Percentiles rank a stretch among this genome's conserved stretches.
These are phyloP conservation scores for Maccullochella peelii DNA, from an alignment of 2,113 vertebrate species.

Conservation along the genomic window DNA sequence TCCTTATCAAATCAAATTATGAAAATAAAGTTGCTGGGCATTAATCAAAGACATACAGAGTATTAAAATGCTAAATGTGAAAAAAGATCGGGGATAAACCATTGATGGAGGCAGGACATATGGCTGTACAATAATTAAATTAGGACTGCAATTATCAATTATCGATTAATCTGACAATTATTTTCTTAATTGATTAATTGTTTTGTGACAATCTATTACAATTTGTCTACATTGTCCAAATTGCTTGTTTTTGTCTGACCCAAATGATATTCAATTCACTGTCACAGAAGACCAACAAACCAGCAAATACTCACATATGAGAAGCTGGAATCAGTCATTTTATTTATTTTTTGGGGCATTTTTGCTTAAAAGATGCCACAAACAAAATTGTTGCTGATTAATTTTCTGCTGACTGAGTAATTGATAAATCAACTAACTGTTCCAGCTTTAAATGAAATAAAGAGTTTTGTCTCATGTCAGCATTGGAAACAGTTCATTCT, in stretches of 20 bases:
- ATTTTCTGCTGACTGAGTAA: too few species aligned
- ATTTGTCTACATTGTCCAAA: background rate
- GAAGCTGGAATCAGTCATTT: background rate
- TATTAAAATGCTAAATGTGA: background rate
- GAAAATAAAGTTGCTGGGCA: background rate
- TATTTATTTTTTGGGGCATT: background rate
- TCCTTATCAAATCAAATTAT: background rate
- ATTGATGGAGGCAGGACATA: background rate
- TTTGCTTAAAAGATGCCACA: background rate
- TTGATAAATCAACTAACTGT: too few species aligned
- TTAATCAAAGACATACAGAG: background rate
- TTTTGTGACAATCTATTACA: background rate
- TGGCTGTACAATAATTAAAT: background rate
- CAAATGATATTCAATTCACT: background rate
- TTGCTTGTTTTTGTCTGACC: background rate
- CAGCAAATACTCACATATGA: background rate
- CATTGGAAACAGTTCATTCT: background rate
- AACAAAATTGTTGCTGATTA: background rate
- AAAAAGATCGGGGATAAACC: background rate
- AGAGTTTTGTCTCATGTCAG: background rate
- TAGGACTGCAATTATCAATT: background rate
- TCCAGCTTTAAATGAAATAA: too few species aligned
- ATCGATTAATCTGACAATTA: background rate
- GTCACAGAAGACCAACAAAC: background rate
- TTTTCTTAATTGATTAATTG: background rate